Base-by-base conservation (phyloP, 37 sponge, comb jelly and placozoan species). In the Crambe crambe region DNA sequence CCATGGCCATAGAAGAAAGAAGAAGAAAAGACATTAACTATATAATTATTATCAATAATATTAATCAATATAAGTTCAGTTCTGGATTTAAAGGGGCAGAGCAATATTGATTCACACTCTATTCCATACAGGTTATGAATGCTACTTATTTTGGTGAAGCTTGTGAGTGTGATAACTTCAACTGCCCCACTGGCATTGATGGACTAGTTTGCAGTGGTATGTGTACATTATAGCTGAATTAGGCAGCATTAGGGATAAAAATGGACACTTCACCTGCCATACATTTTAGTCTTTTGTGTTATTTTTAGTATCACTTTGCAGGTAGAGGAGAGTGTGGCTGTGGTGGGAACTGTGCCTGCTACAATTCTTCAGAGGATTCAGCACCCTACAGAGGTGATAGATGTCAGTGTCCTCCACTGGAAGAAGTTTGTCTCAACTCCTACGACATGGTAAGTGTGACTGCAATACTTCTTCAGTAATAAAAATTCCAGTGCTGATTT, bases 141-240 rank as follows among this genome's bases (percentile, higher is more conserved):
- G 60, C 75, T 34, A 68, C 59, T 3, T 88, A 42, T 41, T 83
- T 75, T 83, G 89, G 89, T 25, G 64, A 67, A n/a, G 81, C 85
- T 18, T 89, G 89, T 56, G 80, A 89, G 38, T 89, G 84, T 74
- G 83, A 83, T 59, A 83, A 89, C 67, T 89, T 89, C 72, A 73
- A 39, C 26, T 89, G 89, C 74, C 76, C 63, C 18, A 26, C 29
- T 25, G 67, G 40, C 22, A 42, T 22, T 61, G 23, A 56, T 34
- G 65, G 77, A 20, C n/a, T 44, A 8, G 29, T 72, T 27, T 72
- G 73, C 54, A 72, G 54, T 25, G 73, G 73, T 72, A 68, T 35
- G 69, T n/a, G 17, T 54, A 17, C 10, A 17, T 20, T 54, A n/a
- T n/a, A n/a, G n/a, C n/a, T n/a, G n/a, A 54, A 54, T 54, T n/a